Base-by-base conservation (phyloP, 2,113 vertebrate species). In the Neofelis nebulosa region DNA sequence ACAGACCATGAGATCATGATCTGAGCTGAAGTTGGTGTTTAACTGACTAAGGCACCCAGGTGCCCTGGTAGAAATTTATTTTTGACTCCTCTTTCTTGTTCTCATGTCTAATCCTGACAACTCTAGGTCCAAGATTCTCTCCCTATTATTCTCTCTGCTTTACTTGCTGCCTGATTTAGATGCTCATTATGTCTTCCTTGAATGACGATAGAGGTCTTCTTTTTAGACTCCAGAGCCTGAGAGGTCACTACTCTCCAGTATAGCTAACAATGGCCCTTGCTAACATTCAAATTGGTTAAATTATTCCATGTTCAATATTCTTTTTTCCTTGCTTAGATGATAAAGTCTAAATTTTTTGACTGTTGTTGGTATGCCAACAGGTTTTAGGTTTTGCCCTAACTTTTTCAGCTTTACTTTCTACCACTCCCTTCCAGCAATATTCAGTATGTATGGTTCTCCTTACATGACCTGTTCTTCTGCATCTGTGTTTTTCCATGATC, bases 101-200 rank as follows among this genome's bases (percentile, higher is more conserved):
- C 38, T 71, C 19, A 61, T 38, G 23, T 76, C n/a, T 91, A 61
- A 63, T 85, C 88, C 68, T 94, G 76, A 29, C 52, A 74, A 29
- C 33, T 84, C 36, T 27, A 25, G 23, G 23, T 31, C 15, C 18
- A 25, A 12, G 41, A 27, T 76, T 48, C 21, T n/a, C 6, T 84
- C 4, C 11, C 14, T 16, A 21, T 80, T 27, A 16, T 73, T 19
- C 11, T 93, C 16, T 93, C 36, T 21, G 15, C 57, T 31, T 66
- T 68, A n/a, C 38, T 84, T 33, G 86, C 18, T 33, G 7, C 31
- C 23, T 90, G 4, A 4, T 23, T 71, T 86, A 57, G 16, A 79
- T 5, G 25, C 12, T 69, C 7, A 5, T 41, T 6, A 23, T 55
- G 1, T 90, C 65, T 86, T 81, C 4, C 1, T 29, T 61, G 41